These are phyloP conservation scores for Sminthopsis crassicaudata DNA, from an alignment of 2,113 vertebrate species.

Conservation along the genomic window DNA sequence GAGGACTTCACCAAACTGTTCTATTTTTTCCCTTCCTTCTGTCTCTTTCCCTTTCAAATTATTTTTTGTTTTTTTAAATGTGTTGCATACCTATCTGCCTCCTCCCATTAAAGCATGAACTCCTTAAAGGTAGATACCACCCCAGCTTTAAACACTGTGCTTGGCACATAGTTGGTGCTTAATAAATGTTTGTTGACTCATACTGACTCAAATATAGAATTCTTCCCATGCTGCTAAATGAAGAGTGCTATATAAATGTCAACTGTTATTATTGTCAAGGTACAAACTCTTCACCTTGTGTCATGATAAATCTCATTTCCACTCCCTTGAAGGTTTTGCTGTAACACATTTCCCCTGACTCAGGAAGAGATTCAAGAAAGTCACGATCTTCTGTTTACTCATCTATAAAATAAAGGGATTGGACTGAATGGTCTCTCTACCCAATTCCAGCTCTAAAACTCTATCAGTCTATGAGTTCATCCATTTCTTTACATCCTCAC, in stretches of 20 bases:
- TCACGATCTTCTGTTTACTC: background rate
- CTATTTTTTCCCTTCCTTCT: background rate
- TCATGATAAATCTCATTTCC: background rate
- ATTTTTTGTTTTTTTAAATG: background rate
- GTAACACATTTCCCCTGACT: background rate
- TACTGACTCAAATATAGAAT: background rate
- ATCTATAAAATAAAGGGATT: background rate
- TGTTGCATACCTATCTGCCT: background rate
- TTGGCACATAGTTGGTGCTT: background rate
- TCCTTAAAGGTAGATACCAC: background rate
- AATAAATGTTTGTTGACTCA: background rate
- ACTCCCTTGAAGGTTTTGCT: background rate
- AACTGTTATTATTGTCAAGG: background rate
- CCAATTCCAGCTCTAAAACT: background rate
- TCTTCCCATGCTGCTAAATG: background rate
- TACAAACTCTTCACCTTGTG: background rate
- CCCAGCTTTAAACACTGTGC: background rate
- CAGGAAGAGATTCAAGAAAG: background rate
- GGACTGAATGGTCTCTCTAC: background rate
- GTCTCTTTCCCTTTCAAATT: background rate
- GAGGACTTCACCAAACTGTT: background rate
- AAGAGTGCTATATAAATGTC: background rate
- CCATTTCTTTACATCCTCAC: background rate
- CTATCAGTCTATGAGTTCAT: background rate
- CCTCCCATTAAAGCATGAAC: background rate